Evolutionary conservation across 2,888 invertebrate species (phyloP).

Genomic region (Dasypolia templi): DNA sequence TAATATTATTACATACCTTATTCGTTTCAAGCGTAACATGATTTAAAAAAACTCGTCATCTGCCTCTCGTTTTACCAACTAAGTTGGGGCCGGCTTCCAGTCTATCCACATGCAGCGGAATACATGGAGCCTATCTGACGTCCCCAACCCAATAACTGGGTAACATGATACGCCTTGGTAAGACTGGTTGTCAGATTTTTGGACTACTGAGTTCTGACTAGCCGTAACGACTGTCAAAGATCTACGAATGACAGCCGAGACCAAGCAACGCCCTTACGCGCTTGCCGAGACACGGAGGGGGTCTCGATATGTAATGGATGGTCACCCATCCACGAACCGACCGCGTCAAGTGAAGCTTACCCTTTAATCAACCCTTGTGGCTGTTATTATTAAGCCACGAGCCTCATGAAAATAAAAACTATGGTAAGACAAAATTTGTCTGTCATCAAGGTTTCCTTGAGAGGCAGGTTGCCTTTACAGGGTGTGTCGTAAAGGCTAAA

Average conservation of each 20-base stretch:
- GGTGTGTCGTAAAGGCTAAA: constrained; percentile 39
- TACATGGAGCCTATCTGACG: background rate
- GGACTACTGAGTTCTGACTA: background rate
- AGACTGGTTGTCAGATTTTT: background rate
- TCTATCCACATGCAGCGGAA: background rate
- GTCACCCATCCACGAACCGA: background rate
- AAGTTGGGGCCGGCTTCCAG: background rate
- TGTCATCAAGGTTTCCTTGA: background rate
- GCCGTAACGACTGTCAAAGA: background rate
- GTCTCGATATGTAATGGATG: background rate
- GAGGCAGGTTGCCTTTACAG: constrained; percentile 11
- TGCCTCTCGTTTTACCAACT: background rate
- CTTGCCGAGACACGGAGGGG: background rate
- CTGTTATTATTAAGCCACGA: background rate
- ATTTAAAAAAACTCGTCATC: background rate
- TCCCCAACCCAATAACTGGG: background rate
- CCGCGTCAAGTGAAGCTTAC: background rate
- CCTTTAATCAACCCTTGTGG: background rate
- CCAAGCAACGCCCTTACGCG: background rate
- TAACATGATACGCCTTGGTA: background rate
- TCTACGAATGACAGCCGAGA: background rate
- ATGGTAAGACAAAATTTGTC: background rate
- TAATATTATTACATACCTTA: too few species aligned
- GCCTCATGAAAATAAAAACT: background rate
- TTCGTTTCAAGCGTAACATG: background rate